Evolutionary conservation across 2,797 vertebrate genomes (phyloP), one percentile per base, ranked within the genome.

Genomic region (Pseudopleuronectes americanus): DNA sequence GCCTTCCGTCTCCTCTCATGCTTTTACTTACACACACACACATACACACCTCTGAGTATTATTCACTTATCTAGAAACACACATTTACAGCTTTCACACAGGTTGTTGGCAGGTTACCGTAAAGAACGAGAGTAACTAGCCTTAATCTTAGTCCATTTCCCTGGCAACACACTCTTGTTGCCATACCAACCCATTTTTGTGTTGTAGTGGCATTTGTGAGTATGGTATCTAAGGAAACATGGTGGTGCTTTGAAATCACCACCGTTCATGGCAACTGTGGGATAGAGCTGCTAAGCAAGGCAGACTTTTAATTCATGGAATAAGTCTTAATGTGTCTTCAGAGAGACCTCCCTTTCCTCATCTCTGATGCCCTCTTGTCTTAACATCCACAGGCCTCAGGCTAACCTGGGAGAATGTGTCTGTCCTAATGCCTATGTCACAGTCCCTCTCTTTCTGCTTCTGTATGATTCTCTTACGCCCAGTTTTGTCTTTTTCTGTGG

Each of bases 311-410:
- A 90, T 89, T 93, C 86, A 87, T 83, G 73, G 79, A 89, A 88
- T 90, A 90, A 76, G 83, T 81, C 88, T 90, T 88, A 92, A 93
- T 91, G 87, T 80, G 83, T 89, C 90, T 87, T 89, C 76, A 73
- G 89, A 91, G 90, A 90, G 80, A 83, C 65, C 72, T 68, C 77
- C 81, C 51, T 65, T 66, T 73, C 75, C 77, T 83, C 74, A 89
- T 81, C 85, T 87, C 82, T 74, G 74, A 80, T 64, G 71, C 62
- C 68, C 76, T 91, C 90, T 92, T 94, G 84, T 84, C 77, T 93
- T 89, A 92, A 86, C 92, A 92, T 87, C 73, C 84, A 36, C 79
- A 81, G 77, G 81, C 79, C 71, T 84, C 74, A 51, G 65, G 67
- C 79, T 87, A 85, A 86, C 81, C 86, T 81, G 71, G 43, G 66